A percentile compares a stretch with the other conserved stretches of the same genome.
Evolutionary conservation across 2,797 vertebrate species (phyloP).

Genomic region (Aeoliscus strigatus): DNA sequence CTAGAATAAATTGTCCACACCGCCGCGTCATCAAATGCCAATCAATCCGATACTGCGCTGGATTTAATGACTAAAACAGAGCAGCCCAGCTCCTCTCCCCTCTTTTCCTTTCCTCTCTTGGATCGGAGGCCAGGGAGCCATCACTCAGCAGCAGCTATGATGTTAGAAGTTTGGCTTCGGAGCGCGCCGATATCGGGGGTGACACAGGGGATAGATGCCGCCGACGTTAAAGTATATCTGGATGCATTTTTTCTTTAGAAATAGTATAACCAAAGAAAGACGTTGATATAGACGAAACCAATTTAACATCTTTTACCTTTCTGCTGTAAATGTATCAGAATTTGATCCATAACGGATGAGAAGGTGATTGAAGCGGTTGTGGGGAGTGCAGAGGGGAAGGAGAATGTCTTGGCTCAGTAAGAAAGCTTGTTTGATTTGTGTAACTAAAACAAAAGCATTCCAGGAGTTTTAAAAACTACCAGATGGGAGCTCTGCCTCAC

Average conservation of each 20-base stretch:
- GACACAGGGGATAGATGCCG: constrained; percentile 36
- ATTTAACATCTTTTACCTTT: no score
- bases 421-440: constrained; percentile 80
- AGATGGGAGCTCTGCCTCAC: constrained; percentile 73
- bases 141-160: constrained; percentile 49
- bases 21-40: no score
- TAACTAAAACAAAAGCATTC: constrained; percentile 86
- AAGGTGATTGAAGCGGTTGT: constrained; percentile 34
- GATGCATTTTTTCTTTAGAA: constrained; percentile 22
- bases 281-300: no score
- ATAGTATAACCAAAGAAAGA: no score
- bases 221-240: constrained; percentile 43
- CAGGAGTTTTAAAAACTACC: constrained; percentile 83
- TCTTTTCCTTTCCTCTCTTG: constrained; percentile 5
- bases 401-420: constrained; percentile 63
- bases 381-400: constrained; percentile 34
- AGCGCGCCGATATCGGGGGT: constrained; percentile 28
- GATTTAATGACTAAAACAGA: constrained; percentile 61
- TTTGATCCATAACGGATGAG: constrained; percentile 6
- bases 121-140: constrained; percentile 42
- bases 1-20: no score
- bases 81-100: constrained; percentile 9
- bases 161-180: constrained; percentile 39
- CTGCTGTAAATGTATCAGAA: neutral
- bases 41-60: constrained; percentile 29